Conservation (phyloP, 1,140 invertebrate species). For the Pseudomyrmex gracilis region DNA sequence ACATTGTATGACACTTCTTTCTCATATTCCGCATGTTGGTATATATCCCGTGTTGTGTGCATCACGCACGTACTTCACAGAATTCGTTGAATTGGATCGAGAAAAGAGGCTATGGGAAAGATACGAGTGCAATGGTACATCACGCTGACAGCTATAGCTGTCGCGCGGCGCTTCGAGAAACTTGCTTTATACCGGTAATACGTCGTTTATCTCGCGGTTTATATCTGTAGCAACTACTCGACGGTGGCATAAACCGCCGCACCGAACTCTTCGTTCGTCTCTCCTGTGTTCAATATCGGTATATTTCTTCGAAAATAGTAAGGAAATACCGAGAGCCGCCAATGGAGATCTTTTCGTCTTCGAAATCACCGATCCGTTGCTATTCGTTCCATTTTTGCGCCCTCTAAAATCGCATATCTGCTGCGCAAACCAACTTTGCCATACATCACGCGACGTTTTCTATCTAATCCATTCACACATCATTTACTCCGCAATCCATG, state of each 20-base stretch:
- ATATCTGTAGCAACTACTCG: constrained; percentile 62
- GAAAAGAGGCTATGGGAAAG: constrained; percentile 58
- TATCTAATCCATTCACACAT: constrained; percentile 45
- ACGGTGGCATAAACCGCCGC: constrained; percentile 29
- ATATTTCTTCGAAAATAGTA: constrained; percentile 10
- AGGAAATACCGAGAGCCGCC: background rate
- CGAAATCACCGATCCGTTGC: constrained; percentile 12
- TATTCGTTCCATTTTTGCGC: background rate
- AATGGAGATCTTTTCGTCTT: constrained; percentile 19
- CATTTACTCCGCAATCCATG: constrained; percentile 48
- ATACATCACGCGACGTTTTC: constrained; percentile 40
- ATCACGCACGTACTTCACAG: background rate
- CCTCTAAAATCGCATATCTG: background rate
- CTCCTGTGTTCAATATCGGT: background rate
- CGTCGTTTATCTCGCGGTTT: constrained; percentile 65
- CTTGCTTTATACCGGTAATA: constrained; percentile 65
- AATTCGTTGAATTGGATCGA: constrained; percentile 42
- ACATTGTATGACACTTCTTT: background rate
- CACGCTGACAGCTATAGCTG: constrained; percentile 47
- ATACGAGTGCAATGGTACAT: constrained; percentile 26
- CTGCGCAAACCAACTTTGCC: constrained; percentile 19
- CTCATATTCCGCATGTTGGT: background rate
- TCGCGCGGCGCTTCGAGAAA: constrained; percentile 46
- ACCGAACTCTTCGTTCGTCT: background rate
- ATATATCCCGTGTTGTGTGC: background rate